Evolutionary conservation across 1,140 invertebrate genomes (phyloP).

Genomic region (Drosophila nasuta): DNA sequence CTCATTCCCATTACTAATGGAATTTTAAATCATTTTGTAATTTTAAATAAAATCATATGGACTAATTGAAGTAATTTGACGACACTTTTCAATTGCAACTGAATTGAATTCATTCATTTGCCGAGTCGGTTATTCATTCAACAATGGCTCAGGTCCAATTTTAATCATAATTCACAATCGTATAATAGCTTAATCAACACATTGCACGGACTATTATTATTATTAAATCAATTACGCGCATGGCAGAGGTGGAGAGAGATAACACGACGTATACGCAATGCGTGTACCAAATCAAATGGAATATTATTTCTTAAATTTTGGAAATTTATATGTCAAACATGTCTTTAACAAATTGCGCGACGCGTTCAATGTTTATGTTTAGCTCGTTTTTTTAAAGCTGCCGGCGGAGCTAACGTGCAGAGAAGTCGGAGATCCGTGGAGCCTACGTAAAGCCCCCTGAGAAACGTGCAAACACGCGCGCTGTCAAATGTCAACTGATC

Average conservation of each 20-base stretch:
- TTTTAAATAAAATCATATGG: conserved; percentile 21
- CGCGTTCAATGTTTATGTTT: conserved; percentile 7
- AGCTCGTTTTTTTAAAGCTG: neutral
- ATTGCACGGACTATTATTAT: conserved; percentile 49
- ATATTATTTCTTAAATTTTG: neutral
- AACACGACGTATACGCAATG: conserved; percentile 54
- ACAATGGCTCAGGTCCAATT: conserved; percentile 45
- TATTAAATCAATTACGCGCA: conserved; percentile 57
- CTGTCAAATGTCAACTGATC: conserved; percentile 84
- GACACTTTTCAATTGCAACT: conserved; percentile 36
- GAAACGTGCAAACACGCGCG: conserved; percentile 76
- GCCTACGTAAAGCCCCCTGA: conserved; percentile 25
- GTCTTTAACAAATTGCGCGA: neutral
- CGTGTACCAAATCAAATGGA: conserved; percentile 12
- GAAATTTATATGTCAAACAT: conserved; percentile 16
- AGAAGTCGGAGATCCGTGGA: conserved; percentile 24
- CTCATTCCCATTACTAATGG: conserved; percentile 9
- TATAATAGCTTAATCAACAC: conserved; percentile 70
- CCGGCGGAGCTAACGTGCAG: neutral
- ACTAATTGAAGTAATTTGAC: conserved; percentile 42
- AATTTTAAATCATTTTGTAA: conserved; percentile 37
- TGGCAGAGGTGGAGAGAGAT: conserved; percentile 35
- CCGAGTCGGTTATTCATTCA: conserved; percentile 5
- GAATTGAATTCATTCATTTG: conserved; percentile 40
- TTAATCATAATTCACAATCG: conserved; percentile 63